These are phyloP conservation scores for Panulirus ornatus DNA, from an alignment of 1,140 invertebrate genomes.

Conservation along the genomic window DNA sequence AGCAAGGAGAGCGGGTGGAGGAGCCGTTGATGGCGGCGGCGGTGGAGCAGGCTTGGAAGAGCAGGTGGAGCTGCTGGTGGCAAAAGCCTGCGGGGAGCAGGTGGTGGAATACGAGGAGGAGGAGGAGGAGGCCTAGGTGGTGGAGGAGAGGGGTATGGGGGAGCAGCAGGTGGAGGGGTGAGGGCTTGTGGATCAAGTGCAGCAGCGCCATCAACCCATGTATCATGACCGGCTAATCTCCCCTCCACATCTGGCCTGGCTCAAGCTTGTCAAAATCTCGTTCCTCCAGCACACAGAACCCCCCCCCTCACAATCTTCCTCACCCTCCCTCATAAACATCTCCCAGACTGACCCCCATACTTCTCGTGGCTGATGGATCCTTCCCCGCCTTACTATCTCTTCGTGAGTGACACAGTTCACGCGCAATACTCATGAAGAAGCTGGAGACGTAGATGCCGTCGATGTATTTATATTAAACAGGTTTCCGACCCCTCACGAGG, in stretches of 20 bases:
- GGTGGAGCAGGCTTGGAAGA: too few relatives aligned
- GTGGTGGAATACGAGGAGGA: too few relatives aligned
- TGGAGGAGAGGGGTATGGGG: too few relatives aligned
- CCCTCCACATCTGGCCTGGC: constrained; percentile 1
- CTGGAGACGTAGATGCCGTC: too few relatives aligned
- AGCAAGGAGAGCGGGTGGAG: too few relatives aligned
- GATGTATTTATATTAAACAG: neutral
- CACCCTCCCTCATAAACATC: neutral
- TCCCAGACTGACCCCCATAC: neutral
- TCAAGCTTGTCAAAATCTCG: neutral
- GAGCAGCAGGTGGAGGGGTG: neutral
- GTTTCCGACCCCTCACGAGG: neutral
- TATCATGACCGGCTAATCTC: constrained; percentile 23
- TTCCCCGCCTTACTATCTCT: neutral
- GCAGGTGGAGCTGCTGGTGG: too few relatives aligned
- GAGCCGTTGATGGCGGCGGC: too few relatives aligned
- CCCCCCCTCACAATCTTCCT: neutral
- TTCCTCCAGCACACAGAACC: neutral
- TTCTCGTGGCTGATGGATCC: neutral
- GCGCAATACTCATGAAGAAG: too few relatives aligned
- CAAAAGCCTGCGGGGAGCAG: too few relatives aligned
- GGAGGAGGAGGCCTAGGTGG: too few relatives aligned
- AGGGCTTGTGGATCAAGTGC: too few relatives aligned
- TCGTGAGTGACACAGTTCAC: neutral
- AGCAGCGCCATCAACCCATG: neutral